Evolutionary conservation across 2,113 vertebrate genomes (phyloP).

Genomic region (Scomber colias): DNA sequence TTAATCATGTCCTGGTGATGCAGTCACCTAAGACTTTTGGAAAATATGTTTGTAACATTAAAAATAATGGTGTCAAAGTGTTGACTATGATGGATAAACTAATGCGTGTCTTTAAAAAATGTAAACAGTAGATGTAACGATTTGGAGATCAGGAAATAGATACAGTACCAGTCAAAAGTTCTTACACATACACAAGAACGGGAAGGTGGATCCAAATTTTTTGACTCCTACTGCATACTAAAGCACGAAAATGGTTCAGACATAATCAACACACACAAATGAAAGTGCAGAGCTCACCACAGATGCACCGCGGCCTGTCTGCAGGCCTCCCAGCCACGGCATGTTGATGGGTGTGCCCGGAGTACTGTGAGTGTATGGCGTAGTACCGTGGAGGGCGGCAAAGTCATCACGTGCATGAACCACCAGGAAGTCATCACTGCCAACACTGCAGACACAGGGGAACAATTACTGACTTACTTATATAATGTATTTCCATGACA

Average conservation of each 20-base stretch:
- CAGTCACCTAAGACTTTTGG: conserved; percentile 5
- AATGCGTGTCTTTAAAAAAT: too few relatives aligned
- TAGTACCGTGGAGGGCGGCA: conserved; percentile 90
- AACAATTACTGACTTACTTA: not conserved
- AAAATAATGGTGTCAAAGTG: not conserved
- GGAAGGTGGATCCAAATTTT: too few relatives aligned
- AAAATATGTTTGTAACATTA: not conserved
- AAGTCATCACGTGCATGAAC: conserved; percentile 93
- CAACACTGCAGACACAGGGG: conserved; percentile 54
- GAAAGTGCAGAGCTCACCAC: conserved; percentile 87
- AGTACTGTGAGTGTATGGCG: conserved; percentile 95
- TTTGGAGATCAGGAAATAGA: not conserved
- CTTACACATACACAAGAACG: too few relatives aligned
- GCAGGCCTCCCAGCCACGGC: conserved; percentile 96
- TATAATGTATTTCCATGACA: not conserved
- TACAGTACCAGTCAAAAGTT: too few relatives aligned
- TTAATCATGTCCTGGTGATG: too few relatives aligned
- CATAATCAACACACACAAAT: not conserved
- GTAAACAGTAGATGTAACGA: too few relatives aligned
- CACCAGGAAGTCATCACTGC: conserved; percentile 94
- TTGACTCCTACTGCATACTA: not conserved
- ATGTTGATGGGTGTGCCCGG: conserved; percentile 97
- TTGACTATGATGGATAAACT: not conserved
- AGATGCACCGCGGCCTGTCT: conserved; percentile 95
- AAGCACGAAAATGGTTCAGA: not conserved